Percentiles rank a stretch among this genome's conserved stretches.
Evolutionary conservation across 2,888 invertebrate genomes (phyloP).

Genomic region (Hofmannophila pseudospretella): DNA sequence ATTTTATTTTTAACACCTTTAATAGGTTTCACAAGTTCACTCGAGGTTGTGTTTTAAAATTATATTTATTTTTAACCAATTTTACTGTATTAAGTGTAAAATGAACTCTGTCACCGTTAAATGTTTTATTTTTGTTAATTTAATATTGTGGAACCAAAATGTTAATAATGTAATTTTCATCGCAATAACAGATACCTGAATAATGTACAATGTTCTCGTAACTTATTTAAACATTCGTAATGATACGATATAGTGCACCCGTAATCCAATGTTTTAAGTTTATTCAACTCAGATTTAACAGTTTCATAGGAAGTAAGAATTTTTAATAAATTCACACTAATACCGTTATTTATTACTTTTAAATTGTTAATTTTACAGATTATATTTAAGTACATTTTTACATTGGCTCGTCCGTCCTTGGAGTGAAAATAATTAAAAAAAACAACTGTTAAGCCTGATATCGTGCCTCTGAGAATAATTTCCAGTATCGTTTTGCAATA

Average conservation of each 20-base stretch:
- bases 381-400: conserved; percentile 18
- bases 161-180: conserved; percentile 8
- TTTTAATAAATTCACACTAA: no score
- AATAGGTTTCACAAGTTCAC: conserved; percentile 47
- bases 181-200: not conserved
- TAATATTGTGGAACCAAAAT: conserved; percentile 30
- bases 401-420: conserved; percentile 67
- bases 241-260: no score
- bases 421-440: conserved; percentile 38
- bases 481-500: conserved; percentile 48
- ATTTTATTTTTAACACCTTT: not conserved
- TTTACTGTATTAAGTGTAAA: conserved; percentile 4
- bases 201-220: not conserved
- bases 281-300: no score
- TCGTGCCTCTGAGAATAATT: conserved; percentile 57
- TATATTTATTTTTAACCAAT: conserved; percentile 16
- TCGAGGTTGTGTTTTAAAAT: conserved; percentile 62
- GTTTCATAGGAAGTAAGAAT: no score
- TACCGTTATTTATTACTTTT: no score
- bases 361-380: conserved; percentile 8
- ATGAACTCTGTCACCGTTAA: conserved; percentile 7
- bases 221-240: not conserved
- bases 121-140: conserved; percentile 9
- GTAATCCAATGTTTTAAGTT: no score
- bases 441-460: conserved; percentile 54